Base-by-base conservation (phyloP, 2,797 vertebrate genomes). In the Dendrocincla tyrannina region DNA sequence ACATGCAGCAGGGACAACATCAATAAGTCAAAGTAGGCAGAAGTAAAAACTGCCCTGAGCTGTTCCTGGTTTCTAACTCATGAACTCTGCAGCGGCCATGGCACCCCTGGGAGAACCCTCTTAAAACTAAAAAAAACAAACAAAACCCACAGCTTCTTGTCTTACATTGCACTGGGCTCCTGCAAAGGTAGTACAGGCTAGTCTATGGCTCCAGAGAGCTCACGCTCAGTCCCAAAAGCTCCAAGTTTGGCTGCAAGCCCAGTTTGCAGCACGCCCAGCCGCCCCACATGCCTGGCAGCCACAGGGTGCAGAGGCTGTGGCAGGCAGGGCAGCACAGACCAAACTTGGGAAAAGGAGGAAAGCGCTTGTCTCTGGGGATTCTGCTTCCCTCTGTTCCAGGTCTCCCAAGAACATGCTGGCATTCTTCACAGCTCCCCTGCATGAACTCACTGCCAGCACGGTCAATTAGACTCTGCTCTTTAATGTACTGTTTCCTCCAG, bases 401-500 rank as follows among this genome's bases (percentile, higher is more conserved):
- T 68, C 55, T 67, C n/a, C 88, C 88, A 58, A 13, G 32, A 60
- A 30, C 2, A 39, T 0, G 2, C n/a, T 33, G 39, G 11, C 13
- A 8, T 50, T 72, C 81, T 30, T 12, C 60, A 41, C 33, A 33
- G 37, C 55, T 55, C 11, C 28, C 66, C 44, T 27, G 8, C 14
- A 27, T 0, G 10, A 88, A 73, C 33, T 58, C 80, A 50, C 23
- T 3, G 30, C 37, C 78, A 33, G 76, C 30, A 42, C 0, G 0
- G 17, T 20, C 58, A 30, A 0, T 63, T 56, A 55, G 42, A 77
- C 84, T 95, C 87, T 87, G 86, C 92, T 95, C 82, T 97, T 97
- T 97, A 97, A 97, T 97, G 84, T 24, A n/a, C 58, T 49, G 10
- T 62, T 92, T 80, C 76, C 62, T 93, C 66, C 78, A 74, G 20